Evolutionary conservation across 2,797 vertebrate species (phyloP), one percentile per base, ranked within the genome.

Genomic region (Mus minutoides): DNA sequence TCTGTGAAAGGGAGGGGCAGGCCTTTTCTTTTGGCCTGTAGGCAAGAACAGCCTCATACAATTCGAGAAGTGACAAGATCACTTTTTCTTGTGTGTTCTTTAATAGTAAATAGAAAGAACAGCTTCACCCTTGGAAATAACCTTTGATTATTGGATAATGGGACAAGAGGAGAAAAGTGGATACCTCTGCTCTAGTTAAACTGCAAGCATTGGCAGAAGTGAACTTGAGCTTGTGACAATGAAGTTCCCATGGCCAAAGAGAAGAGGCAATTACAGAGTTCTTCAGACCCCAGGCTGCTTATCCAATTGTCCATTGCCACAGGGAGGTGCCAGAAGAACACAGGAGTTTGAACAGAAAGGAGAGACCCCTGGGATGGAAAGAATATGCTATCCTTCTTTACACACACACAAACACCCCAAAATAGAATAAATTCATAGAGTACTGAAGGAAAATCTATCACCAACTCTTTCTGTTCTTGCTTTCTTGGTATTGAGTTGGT

Each of bases 71-170:
- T 8, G 83, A 93, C 94, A 90, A 90, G 6, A 71, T 85, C 67
- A 62, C 80, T 95, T 95, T 92, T 37, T 96, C 87, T 79, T n/a
- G 24, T 85, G 13, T 1, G 64, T 75, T 84, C 95, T 96, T 95
- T 52, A 94, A 96, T 4, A 22, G 22, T 76, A 60, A 24, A 54
- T 88, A 95, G 58, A 92, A 97, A 67, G n/a, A 92, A 95, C 0
- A 34, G 13, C 52, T 90, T 89, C 54, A 62, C 34, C 92, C 77
- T 94, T 67, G 85, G 52, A 91, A 96, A 95, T 76, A 96, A 95
- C 79, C 83, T 96, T 88, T 91, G 88, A 76, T 94, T 96, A 78
- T 43, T 90, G 56, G 64, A 77, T 87, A 88, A 93, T 52, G 34
- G 31, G 37, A 82, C 78, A 80, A 40, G 49, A 26, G 26, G 13